Conservation (phyloP, 23 tunicate genomes). For the Ascidia mentula region DNA sequence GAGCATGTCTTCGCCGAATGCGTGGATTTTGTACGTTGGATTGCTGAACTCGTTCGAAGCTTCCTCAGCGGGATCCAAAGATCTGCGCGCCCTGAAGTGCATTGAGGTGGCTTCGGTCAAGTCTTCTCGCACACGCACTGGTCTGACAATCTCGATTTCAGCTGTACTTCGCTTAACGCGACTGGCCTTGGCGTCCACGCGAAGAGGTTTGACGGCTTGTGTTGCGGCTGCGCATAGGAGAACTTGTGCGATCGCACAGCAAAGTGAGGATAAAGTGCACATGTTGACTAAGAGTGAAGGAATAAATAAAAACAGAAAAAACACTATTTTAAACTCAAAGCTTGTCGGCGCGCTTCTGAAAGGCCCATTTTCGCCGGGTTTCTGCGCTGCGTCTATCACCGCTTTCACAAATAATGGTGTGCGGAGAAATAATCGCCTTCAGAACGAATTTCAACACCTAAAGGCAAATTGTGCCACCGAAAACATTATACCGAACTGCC, state of each 20-base stretch:
- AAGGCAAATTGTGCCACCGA: no score
- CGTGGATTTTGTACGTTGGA: constrained; percentile 79
- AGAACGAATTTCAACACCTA: no score
- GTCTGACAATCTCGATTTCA: constrained; percentile 59
- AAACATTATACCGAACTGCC: no score
- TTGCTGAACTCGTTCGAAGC: constrained; percentile 40
- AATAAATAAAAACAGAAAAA: no score
- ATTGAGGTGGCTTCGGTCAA: not conserved
- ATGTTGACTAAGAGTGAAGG: no score
- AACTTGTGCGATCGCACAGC: not conserved
- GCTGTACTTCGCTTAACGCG: constrained; percentile 9
- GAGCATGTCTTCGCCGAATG: constrained; percentile 71
- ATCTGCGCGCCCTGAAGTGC: constrained; percentile 36
- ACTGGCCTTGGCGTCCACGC: constrained; percentile 57
- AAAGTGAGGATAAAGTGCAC: not conserved
- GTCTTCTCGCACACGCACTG: constrained; percentile 70
- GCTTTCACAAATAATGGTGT: no score
- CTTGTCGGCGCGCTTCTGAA: no score
- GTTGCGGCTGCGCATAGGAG: not conserved
- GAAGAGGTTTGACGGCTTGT: constrained; percentile 15
- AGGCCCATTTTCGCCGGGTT: no score
- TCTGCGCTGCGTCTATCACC: no score
- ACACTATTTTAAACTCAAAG: no score
- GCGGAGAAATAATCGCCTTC: no score
- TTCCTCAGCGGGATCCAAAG: constrained; percentile 14